Base-by-base conservation (phyloP, 2,797 vertebrate species). In the Leuciscus waleckii region DNA sequence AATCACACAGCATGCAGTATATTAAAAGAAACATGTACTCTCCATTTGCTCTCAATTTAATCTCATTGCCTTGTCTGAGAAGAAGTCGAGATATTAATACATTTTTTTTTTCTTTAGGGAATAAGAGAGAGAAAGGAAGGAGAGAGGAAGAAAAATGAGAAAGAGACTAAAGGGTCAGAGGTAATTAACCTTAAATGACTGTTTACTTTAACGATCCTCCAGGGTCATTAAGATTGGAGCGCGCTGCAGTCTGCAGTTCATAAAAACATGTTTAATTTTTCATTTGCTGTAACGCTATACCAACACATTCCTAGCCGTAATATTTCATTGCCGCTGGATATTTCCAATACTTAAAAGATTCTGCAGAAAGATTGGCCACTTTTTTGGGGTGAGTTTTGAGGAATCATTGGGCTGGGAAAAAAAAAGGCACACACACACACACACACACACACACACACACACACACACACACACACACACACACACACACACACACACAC, bases 121-220 rank as follows among this genome's bases (percentile, higher is more conserved):
- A 58, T 71, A 71, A 11, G 46, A 69, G 65, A 54, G 65, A 69
- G 63, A 37, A 29, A 69, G 35, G 11, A 35, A 69, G 35, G 11
- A 35, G 23, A 41, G 43, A 23, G 49, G 13, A 70, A 41, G 35
- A 67, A 56, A 71, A 82, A 71, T 82, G 80, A 58, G 49, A 61
- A 43, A 7, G 67, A 71, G n/a, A 51, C 51, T 26, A 41, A 29
- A 76, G 85, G 90, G 90, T 91, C 88, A 89, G 7, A 1, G 71
- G 56, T 80, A 92, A 92, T 94, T 92, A 92, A 92, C 89, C 89
- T 74, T 11, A 7, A 35, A 82, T 73, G 86, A 92, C 89, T 91
- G 82, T 86, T 92, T 88, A 88, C 88, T 73, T n/a, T 70, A 84
- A 80, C 29, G 80, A 26, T 81, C 79, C 76, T 87, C 76, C 74